Evolutionary conservation across 2,797 vertebrate species (phyloP), one percentile per base, ranked within the genome.

Genomic region (Scarus forsteni): DNA sequence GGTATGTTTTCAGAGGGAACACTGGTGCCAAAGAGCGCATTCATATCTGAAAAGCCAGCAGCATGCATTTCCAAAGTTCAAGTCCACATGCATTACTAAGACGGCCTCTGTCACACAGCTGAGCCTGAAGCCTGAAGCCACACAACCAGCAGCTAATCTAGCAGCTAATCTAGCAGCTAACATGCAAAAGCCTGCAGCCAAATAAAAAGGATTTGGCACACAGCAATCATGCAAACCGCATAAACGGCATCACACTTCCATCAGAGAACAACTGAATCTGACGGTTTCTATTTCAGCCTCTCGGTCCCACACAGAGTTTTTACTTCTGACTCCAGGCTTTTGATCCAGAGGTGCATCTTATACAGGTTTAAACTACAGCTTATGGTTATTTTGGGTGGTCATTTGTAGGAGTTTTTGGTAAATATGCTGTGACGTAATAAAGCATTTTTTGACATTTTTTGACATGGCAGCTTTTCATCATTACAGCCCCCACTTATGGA

Each of bases 221-320:
- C 15, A 54, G 57, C 18, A 73, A 18, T 39, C 45, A 63, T 58
- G 50, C 55, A 79, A 27, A 71, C 79, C 75, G 78, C 78, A 78
- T 83, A 84, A 62, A 71, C 10, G 12, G 36, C 58, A 57, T 79
- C 61, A 64, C 60, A 76, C 49, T 55, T 50, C 57, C 75, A 67
- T 52, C 64, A 59, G 14, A 45, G 34, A 73, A 34, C 16, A 70
- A 53, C 50, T 7, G 27, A 27, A 59, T 66, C 73, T 57, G 43
- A 68, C 55, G 51, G 49, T 59, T 78, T 69, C 18, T 10, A 69
- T 70, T 43, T 64, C 46, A 49, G 34, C 49, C 15, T 38, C n/a
- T 36, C 15, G 52, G n/a, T 52, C 45, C 48, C 48, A 6, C 34
- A 5, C 38, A 10, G 7, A 48, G 27, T 45, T 68, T 1, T 19